phyloP scores from a whole-genome alignment of 2,888 invertebrate genomes.

The Xestia ashworthii region DNA sequence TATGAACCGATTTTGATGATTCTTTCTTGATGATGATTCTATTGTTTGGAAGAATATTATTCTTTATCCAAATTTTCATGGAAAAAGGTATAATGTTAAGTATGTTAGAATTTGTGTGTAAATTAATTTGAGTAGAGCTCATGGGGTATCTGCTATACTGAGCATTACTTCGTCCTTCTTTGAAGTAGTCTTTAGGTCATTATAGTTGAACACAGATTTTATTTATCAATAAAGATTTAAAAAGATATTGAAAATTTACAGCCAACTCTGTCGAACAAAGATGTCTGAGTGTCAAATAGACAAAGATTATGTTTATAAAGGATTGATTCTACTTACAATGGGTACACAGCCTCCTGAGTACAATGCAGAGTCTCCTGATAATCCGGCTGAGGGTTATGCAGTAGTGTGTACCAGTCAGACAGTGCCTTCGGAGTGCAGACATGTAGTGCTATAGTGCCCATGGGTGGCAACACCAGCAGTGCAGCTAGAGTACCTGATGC shows the following conservation, averaged over 20 bases:
- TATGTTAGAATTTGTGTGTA: background rate
- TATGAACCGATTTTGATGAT: too few species aligned
- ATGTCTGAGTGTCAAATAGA: background rate
- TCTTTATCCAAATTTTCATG: background rate
- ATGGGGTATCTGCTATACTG: background rate
- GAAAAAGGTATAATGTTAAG: background rate
- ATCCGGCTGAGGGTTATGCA: slow-evolving; percentile 98
- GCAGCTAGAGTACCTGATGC: slow-evolving; percentile 94
- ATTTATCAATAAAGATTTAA: background rate
- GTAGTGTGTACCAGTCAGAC: slow-evolving; percentile 99
- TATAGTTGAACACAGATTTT: background rate
- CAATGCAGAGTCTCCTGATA: slow-evolving; percentile 97
- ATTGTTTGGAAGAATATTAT: too few species aligned
- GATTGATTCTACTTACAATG: slow-evolving; percentile 93
- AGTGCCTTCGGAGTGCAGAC: slow-evolving; percentile 95
- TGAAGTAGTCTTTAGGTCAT: background rate
- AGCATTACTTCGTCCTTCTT: background rate
- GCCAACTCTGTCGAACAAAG: background rate
- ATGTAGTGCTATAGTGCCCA: slow-evolving; percentile 93
- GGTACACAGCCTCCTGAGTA: slow-evolving; percentile 99
- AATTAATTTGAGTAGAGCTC: too few species aligned
- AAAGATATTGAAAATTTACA: background rate
- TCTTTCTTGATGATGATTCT: too few species aligned
- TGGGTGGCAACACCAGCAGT: slow-evolving; percentile 95
- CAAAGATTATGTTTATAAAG: background rate